Evolutionary conservation across 2,797 vertebrate species (phyloP), one percentile per base, ranked within the genome.

Genomic region (Rhabdomys pumilio): DNA sequence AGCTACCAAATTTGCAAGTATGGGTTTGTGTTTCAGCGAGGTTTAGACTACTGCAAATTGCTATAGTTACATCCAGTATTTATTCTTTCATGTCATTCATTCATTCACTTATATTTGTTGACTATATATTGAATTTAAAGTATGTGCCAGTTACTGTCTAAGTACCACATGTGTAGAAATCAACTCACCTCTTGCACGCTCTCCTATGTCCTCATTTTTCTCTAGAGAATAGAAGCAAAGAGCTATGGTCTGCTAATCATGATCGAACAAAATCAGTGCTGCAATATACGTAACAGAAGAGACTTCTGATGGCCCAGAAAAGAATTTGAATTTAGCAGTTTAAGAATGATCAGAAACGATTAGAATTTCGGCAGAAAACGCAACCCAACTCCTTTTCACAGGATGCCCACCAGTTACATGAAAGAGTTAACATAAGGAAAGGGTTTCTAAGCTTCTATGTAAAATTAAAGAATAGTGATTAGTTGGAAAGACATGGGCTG

Each of bases 311-410:
- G 19, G 14, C 3, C 3, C 8, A 8, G 61, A 75, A 88, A 41
- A 82, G 38, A 29, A 9, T 67, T 19, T 31, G 7, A 34, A 15
- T 44, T 41, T 47, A 57, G 14, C 67, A 44, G 38, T 47, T 19
- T 44, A 65, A 19, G 10, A 15, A 1, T 38, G 31, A 77, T 59
- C 53, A 81, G 87, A 67, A 93, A 61, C 22, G 2, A 86, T 86
- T 26, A 93, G 13, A 77, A 79, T 90, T 89, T 94, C 44, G 73
- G 75, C 15, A 73, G 44, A 87, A 85, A 75, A 31, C 41, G 15
- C 12, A 44, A 9, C 57, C 85, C 29, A 83, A 44, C 10, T 72
- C 0, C 1, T 11, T 20, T 4, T 29, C 75, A 53, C 83, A 31
- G 1, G 59, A 0, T 13, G 34, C 13, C 31, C 84, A 53, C 53